Base-by-base conservation (phyloP, 2,888 invertebrate species). In the Rugalucina vietnamica region DNA sequence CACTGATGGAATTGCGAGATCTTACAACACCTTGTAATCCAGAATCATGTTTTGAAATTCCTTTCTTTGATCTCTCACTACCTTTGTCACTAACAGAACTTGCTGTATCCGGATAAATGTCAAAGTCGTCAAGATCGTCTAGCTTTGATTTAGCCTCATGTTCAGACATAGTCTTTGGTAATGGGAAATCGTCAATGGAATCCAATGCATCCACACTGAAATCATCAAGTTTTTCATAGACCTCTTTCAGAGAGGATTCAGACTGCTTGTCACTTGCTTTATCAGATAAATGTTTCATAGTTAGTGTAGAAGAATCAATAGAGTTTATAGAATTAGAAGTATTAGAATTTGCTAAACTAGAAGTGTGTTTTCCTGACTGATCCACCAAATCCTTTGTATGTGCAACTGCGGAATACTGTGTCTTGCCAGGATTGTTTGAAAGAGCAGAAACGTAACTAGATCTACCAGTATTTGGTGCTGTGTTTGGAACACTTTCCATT, bases 121-220 rank as follows among this genome's bases (percentile, higher is more conserved):
- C 89, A 78, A 88, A 85, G 74, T 88, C 88, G 84, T 91, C 89
- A 27, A 90, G 65, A n/a, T 85, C 85, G 75, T 89, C 82, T 21
- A 75, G 29, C 75, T 69, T 84, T 76, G 73, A 77, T 74, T 80
- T 79, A 29, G 12, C 76, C 21, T 75, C 65, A 32, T 60, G 54
- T 49, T 39, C 82, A 8, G 34, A 65, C 10, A 34, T 18, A 65
- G 50, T 81, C n/a, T 79, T 84, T 39, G 72, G 39, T 2, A 76
- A 32, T 24, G 88, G 85, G 77, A 87, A 84, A 50, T 86, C 86
- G 76, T 88, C 87, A 74, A 90, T 89, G 12, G 85, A 85, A 71
- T 89, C 89, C n/a, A 89, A 80, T 50, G 84, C 54, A 65, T 88
- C 82, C 21, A 79, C 57, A n/a, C 54, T 73, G n/a, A 69, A 60